Evolutionary conservation across 2,888 invertebrate genomes (phyloP).

Genomic region (Cheilosia pagana): DNA sequence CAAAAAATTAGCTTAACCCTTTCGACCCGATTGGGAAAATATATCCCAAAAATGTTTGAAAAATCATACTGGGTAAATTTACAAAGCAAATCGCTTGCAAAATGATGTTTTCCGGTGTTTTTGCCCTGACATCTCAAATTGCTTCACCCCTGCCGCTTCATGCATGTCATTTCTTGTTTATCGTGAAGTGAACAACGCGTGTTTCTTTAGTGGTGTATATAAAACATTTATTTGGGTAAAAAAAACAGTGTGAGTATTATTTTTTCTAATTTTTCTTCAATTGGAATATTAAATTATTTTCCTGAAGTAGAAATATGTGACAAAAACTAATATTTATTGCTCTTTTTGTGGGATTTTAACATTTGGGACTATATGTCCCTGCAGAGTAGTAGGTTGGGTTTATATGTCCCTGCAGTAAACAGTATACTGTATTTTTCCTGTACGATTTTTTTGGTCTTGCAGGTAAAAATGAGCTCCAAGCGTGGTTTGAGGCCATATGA

Average conservation of each 20-base stretch:
- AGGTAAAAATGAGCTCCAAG: too few relatives aligned
- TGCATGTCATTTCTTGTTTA: conserved; percentile 16
- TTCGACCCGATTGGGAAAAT: conserved; percentile 37
- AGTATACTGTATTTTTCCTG: neutral
- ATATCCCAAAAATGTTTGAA: conserved; percentile 25
- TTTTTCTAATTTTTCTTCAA: neutral
- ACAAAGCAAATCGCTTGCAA: conserved; percentile 20
- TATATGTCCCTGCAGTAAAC: conserved; percentile 24
- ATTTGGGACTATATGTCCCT: conserved; percentile 23
- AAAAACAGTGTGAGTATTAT: neutral
- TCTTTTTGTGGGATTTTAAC: conserved; percentile 15
- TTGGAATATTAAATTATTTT: neutral
- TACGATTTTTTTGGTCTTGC: conserved; percentile 9
- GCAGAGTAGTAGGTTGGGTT: conserved; percentile 8
- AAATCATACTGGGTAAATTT: conserved; percentile 34
- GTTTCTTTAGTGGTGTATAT: too few relatives aligned
- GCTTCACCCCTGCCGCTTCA: conserved; percentile 8
- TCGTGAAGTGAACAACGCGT: neutral
- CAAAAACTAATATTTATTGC: conserved; percentile 15
- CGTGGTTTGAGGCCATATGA: conserved; percentile 5
- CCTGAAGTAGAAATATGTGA: neutral
- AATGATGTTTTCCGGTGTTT: conserved; percentile 17
- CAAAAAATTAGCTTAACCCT: too few relatives aligned
- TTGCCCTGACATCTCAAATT: conserved; percentile 5
- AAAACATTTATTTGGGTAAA: too few relatives aligned